A percentile compares a stretch with the other conserved stretches of the same genome.
Evolutionary conservation across 1,140 invertebrate species (phyloP).

Genomic region (Drosophila aff.): DNA sequence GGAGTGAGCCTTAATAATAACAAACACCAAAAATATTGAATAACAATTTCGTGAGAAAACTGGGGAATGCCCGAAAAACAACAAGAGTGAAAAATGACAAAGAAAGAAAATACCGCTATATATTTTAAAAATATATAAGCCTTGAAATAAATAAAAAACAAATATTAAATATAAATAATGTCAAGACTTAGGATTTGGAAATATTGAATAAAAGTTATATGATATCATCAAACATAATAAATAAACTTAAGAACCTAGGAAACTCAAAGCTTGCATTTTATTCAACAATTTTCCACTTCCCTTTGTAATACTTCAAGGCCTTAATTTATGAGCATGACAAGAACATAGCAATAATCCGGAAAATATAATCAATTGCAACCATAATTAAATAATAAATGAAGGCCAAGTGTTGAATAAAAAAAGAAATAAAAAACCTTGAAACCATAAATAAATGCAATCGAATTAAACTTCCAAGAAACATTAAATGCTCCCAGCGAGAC

Average conservation of each 20-base stretch:
- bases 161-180: neutral
- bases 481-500: neutral
- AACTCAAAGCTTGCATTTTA: constrained; percentile 2
- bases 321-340: constrained; percentile 9
- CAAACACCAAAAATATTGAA: constrained; percentile 20
- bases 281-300: neutral
- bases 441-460: constrained; percentile 15
- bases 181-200: neutral
- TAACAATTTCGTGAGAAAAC: constrained; percentile 56
- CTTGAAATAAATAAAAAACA: neutral
- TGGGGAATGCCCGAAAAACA: constrained; percentile 7
- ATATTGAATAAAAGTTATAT: neutral
- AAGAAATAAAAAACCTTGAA: neutral
- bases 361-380: constrained; percentile 4
- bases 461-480: neutral
- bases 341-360: constrained; percentile 11
- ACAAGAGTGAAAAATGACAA: constrained; percentile 31
- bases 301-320: neutral
- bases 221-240: neutral
- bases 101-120: neutral
- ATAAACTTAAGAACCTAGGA: neutral
- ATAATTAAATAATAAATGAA: constrained; percentile 11
- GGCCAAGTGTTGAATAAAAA: constrained; percentile 5
- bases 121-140: neutral
- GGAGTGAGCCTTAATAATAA: constrained; percentile 29